phyloP scores from a whole-genome alignment of 2,888 invertebrate genomes.

The Caenorhabditis sp. region DNA sequence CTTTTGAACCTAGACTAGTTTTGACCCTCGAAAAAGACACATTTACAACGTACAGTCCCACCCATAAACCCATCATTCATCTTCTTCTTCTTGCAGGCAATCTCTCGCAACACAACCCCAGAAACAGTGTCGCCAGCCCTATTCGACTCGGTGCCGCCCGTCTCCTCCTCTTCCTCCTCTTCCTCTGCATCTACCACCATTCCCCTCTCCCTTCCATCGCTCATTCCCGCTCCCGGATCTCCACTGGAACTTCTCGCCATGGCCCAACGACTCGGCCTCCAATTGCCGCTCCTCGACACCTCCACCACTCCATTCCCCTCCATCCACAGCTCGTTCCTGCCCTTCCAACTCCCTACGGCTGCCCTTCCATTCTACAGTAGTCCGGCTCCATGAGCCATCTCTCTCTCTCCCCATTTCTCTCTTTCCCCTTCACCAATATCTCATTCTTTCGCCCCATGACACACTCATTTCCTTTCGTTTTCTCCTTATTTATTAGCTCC shows the following conservation, averaged over 20 bases:
- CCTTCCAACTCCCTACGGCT: slow-evolving; percentile 5
- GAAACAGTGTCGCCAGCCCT: slow-evolving; percentile 16
- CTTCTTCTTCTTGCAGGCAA: slow-evolving; percentile 50
- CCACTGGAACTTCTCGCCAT: slow-evolving; percentile 48
- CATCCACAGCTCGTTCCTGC: slow-evolving; percentile 4
- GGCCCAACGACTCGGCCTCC: slow-evolving; percentile 52
- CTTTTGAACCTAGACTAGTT: not conserved
- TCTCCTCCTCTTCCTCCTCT: slow-evolving; percentile 1
- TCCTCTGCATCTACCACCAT: slow-evolving; percentile 1
- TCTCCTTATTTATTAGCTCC: slow-evolving; percentile 15
- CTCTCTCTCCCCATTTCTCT: not conserved
- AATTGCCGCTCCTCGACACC: slow-evolving; percentile 22
- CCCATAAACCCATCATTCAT: not conserved
- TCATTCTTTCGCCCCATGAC: slow-evolving; percentile 6
- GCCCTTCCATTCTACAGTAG: slow-evolving; percentile 30
- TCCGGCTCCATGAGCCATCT: not conserved
- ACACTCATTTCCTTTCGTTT: slow-evolving; percentile 20
- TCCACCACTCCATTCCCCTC: not conserved
- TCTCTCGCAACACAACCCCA: slow-evolving; percentile 50
- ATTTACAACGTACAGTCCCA: not conserved
- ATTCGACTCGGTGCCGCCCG: no score
- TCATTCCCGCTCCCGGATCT: slow-evolving; percentile 23
- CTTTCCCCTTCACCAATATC: slow-evolving; percentile 25
- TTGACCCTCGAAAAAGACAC: not conserved
- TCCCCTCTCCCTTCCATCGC: slow-evolving; percentile 15